Percentiles rank a stretch among this genome's conserved stretches.
Evolutionary conservation across 2,113 vertebrate genomes (phyloP).

Genomic region (Amazona guildingii): DNA sequence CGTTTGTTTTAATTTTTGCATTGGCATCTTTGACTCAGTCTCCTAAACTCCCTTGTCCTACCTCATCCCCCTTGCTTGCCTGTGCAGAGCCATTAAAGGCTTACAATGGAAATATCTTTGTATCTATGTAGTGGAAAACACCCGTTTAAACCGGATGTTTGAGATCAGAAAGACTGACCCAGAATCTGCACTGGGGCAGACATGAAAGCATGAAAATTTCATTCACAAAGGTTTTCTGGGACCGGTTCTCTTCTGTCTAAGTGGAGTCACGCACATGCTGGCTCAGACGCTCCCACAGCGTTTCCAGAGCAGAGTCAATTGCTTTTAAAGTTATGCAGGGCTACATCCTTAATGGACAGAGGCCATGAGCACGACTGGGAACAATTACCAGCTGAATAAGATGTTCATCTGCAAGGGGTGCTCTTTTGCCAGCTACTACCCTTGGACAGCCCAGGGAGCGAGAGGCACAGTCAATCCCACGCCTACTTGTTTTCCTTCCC

Average conservation of each 20-base stretch:
- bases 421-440: constrained; percentile 59
- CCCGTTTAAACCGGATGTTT: constrained; percentile 65
- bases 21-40: neutral
- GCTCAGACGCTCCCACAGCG: constrained; percentile 32
- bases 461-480: constrained; percentile 52
- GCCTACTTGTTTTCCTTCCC: constrained; percentile 67
- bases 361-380: constrained; percentile 74
- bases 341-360: constrained; percentile 67
- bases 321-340: constrained; percentile 53
- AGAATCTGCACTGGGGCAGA: constrained; percentile 59
- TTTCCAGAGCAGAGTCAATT: constrained; percentile 37
- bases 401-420: constrained; percentile 33
- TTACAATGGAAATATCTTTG: constrained; percentile 60
- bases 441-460: neutral
- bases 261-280: constrained; percentile 71
- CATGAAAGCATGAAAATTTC: constrained; percentile 69
- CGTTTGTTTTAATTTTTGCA: neutral
- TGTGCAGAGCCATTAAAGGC: neutral
- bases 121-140: constrained; percentile 63
- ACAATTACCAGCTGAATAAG: constrained; percentile 71
- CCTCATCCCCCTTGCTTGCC: neutral
- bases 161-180: constrained; percentile 69
- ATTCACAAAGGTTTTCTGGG: constrained; percentile 65
- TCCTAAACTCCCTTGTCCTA: neutral
- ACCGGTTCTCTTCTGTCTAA: constrained; percentile 51